A percentile compares a stretch with the other conserved stretches of the same genome.
These are phyloP conservation scores for Suricata suricatta DNA, from an alignment of 2,113 vertebrate genomes.

Conservation along the genomic window DNA sequence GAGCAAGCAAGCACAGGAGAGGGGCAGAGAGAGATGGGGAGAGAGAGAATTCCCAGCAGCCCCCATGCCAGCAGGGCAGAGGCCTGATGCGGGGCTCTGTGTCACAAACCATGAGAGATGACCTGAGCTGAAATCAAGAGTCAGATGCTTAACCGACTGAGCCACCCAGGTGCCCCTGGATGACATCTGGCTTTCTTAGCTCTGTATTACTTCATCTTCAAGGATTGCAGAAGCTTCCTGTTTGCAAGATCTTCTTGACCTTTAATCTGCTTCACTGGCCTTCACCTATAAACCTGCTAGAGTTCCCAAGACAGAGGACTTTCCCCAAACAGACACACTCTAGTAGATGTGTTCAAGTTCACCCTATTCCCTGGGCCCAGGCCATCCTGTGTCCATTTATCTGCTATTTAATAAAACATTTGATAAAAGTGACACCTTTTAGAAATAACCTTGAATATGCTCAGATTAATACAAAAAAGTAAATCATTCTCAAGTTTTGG, in stretches of 20 bases:
- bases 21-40: no score
- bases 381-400: not conserved
- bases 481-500: not conserved
- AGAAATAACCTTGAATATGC: not conserved
- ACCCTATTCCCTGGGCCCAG: not conserved
- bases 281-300: not conserved
- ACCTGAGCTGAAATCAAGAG: no score
- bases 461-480: not conserved
- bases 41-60: no score
- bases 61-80: no score
- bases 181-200: not conserved
- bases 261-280: not conserved
- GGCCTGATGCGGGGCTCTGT: no score
- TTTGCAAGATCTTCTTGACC: not conserved
- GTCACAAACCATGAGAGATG: no score
- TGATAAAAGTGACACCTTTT: not conserved
- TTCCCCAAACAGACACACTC: not conserved
- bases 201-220: not conserved
- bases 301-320: not conserved
- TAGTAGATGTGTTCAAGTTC: not conserved
- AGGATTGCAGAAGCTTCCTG: not conserved
- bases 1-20: no score
- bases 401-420: not conserved
- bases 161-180: not conserved
- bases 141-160: no score